A percentile compares a stretch with the other conserved stretches of the same genome.
Evolutionary conservation across 1,140 invertebrate genomes (phyloP).

Genomic region (Batillaria attramentaria): DNA sequence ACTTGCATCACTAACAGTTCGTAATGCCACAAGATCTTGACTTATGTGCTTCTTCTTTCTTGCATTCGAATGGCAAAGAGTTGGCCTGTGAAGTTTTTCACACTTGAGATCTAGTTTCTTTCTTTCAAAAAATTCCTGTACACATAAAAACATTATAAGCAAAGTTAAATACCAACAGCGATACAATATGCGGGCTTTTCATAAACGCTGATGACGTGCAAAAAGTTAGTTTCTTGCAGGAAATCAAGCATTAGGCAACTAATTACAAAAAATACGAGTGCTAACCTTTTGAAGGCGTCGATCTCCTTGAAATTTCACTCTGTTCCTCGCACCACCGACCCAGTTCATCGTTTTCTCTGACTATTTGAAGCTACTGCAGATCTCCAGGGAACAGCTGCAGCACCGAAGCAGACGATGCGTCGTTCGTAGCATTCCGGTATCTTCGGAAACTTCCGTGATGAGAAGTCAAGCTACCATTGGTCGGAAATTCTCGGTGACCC

Average conservation of each 20-base stretch:
- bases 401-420: conserved; percentile 19
- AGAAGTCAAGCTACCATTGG: neutral
- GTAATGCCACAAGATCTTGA: conserved; percentile 53
- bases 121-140: conserved; percentile 62
- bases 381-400: neutral
- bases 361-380: too few relatives aligned
- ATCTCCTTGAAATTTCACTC: conserved; percentile 49
- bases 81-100: conserved; percentile 24
- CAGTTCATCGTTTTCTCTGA: too few relatives aligned
- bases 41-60: conserved; percentile 42
- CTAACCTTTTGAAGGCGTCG: conserved; percentile 24
- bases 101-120: conserved; percentile 40
- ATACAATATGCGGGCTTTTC: neutral
- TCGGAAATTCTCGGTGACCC: neutral
- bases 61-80: conserved; percentile 17
- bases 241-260: neutral
- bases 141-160: too few relatives aligned
- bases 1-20: too few relatives aligned
- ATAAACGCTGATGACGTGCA: neutral
- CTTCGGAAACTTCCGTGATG: neutral
- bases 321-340: conserved; percentile 58
- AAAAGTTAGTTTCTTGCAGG: neutral
- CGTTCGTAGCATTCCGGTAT: too few relatives aligned
- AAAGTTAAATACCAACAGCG: neutral
- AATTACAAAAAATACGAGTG: too few relatives aligned